Evolutionary conservation across 2,113 vertebrate species (phyloP).

Genomic region (Actenoides hombroni): DNA sequence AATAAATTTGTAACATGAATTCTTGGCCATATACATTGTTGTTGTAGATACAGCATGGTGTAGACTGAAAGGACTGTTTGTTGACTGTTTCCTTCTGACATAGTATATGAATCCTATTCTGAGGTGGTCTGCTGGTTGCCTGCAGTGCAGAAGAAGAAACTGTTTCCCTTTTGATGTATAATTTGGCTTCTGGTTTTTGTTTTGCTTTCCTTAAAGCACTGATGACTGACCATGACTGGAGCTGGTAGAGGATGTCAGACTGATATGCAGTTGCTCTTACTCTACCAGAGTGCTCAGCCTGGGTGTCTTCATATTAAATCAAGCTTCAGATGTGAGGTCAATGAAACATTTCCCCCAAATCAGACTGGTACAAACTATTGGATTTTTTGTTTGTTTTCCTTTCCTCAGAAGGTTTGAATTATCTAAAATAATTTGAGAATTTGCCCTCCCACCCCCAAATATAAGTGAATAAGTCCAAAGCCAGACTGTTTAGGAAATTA

Average conservation of each 20-base stretch:
- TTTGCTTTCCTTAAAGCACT: slow-evolving; percentile 36
- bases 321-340: neutral
- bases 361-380: neutral
- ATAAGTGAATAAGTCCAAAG: neutral
- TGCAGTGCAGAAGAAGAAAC: slow-evolving; percentile 35
- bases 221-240: neutral
- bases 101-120: neutral
- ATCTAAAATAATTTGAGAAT: neutral
- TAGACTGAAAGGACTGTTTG: slow-evolving; percentile 1
- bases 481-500: neutral
- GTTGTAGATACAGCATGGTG: neutral
- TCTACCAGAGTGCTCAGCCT: neutral
- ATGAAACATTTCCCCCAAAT: neutral
- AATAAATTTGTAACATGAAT: neutral
- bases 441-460: neutral
- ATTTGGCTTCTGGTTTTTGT: slow-evolving; percentile 45
- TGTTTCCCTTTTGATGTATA: slow-evolving; percentile 43
- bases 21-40: neutral
- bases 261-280: neutral
- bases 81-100: slow-evolving; percentile 12
- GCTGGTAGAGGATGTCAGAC: neutral
- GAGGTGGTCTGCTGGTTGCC: slow-evolving; percentile 51
- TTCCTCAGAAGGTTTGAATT: neutral
- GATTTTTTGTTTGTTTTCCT: neutral
- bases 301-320: neutral